Conservation (phyloP, 1,140 invertebrate genomes). For the Daktulosphaira vitifoliae region DNA sequence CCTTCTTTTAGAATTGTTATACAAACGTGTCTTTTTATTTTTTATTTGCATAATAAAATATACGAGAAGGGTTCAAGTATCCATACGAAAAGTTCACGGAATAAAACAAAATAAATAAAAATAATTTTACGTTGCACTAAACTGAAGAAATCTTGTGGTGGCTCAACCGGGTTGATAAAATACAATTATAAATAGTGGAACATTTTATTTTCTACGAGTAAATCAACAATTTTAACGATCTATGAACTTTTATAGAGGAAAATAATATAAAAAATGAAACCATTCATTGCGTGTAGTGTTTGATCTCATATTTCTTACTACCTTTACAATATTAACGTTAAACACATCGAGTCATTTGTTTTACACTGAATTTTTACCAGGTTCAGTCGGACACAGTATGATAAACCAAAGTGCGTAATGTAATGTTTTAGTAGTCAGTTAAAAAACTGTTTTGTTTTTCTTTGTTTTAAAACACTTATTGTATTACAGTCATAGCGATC, state of each 20-base stretch:
- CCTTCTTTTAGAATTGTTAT: neutral
- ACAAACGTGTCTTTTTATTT: neutral
- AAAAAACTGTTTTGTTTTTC: conserved; percentile 4
- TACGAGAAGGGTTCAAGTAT: no score
- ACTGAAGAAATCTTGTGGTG: neutral
- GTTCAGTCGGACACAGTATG: no score
- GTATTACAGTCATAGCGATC: neutral
- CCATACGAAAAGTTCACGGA: no score
- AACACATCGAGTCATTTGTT: no score
- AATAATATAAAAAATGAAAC: no score
- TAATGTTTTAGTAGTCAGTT: neutral
- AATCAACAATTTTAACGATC: neutral
- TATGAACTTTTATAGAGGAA: no score
- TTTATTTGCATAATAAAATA: conserved; percentile 17
- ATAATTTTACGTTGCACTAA: neutral
- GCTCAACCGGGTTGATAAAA: neutral
- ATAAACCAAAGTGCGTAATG: neutral
- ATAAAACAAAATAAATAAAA: neutral
- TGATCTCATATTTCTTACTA: no score
- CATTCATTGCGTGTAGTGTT: no score
- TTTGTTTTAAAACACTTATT: neutral
- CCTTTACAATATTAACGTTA: no score
- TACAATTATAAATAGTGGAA: neutral
- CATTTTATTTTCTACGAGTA: neutral
- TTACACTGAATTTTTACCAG: no score